Evolutionary conservation across 2,797 vertebrate genomes (phyloP), one percentile per base, ranked within the genome.

Genomic region (Sebastes jordani): DNA sequence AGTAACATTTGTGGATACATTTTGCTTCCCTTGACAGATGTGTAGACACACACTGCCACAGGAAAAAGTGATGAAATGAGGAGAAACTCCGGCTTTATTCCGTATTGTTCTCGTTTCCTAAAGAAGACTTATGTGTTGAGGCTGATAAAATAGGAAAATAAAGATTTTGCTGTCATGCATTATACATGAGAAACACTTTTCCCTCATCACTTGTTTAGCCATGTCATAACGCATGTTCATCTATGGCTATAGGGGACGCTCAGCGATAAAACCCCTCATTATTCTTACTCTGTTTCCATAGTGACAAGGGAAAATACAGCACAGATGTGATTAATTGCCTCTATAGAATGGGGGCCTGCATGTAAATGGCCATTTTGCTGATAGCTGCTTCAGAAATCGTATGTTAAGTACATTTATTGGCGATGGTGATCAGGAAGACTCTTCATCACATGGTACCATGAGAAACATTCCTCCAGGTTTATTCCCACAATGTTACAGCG

Each of bases 51-150:
- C 60, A 20, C 49, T 11, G 83, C 89, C 83, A 80, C 68, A 11
- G 76, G 71, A 76, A 76, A 84, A 84, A 78, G 82, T 93, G 92
- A 94, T 90, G 90, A 94, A 94, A 94, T 22, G 27, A 61, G 63
- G 67, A 78, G 91, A 92, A 94, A 94, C 74, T 79, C 65, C 2
- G 52, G 42, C 63, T 82, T 71, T 32, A 20, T 76, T 63, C 34
- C 34, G 59, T 54, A 68, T 88, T 91, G 88, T 87, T 88, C 78
- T 81, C 59, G 16, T 86, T 90, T 75, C 71, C 54, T 29, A n/a
- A 73, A 82, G 81, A 83, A 78, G 76, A 77, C 55, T 42, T 52
- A 4, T 79, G 67, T 74, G 64, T 84, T 62, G 23, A 29, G 61
- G 66, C 58, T 71, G 68, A 73, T 18, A 84, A 66, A 77, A 81